Evolutionary conservation across 2,888 invertebrate genomes (phyloP), one percentile per base, ranked within the genome.

Genomic region (Chloroclystis v-ata): DNA sequence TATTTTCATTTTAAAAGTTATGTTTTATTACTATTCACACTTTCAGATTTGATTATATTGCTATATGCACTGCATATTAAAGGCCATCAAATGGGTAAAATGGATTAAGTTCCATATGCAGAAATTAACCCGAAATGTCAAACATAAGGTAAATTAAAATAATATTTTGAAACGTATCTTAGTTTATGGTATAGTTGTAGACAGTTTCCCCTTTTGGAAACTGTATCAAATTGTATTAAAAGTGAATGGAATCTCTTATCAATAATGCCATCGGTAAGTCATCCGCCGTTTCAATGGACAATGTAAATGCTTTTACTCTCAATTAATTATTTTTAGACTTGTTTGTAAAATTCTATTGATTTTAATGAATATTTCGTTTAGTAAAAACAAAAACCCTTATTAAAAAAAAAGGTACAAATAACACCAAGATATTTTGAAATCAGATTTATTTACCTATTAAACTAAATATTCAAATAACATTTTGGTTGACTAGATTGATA

Each of bases 211-310:
- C 49, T 59, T 41, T 52, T 30, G 28, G 45, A 33, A 50, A 44
- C 44, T 37, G 63, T 57, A 57, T 59, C 54, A 66, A 64, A 66
- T 67, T 70, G 65, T 72, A 64, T 66, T 63, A 70, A 77, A 78
- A 78, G 80, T 75, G 80, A 81, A 72, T 65, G 80, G 77, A 66
- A 69, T 71, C 54, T 57, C 55, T 69, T 78, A 81, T 82, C 81
- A 58, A 52, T 63, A 77, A 75, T 75, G 61, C 56, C 61, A 66
- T 59, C 59, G 42, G 33, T 48, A 33, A 33, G 14, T 5, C 14
- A 48, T 42, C 41, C 49, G 32, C 29, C 62, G 62, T 70, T 72
- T 75, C 71, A 69, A 76, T 72, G 67, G 70, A 62, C 49, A 58
- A 61, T 59, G 64, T 67, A 71, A 68, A 67, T 67, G 5, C 20